phyloP scores from a whole-genome alignment of 2,797 vertebrate genomes.

The Scarus forsteni region DNA sequence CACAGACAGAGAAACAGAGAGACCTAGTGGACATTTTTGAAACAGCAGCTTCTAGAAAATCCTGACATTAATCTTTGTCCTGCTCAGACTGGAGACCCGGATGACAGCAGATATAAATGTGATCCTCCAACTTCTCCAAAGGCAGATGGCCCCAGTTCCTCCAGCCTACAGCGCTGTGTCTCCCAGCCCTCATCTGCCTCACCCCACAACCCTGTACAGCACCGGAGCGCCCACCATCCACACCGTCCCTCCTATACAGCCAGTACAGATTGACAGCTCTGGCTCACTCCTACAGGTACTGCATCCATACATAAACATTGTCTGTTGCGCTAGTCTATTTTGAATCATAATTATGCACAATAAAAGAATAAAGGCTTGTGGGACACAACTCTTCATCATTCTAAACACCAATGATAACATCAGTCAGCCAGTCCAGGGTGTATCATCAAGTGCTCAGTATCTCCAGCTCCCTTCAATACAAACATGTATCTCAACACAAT shows the following conservation, averaged over 20 bases:
- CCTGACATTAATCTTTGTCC: not conserved
- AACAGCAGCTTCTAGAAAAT: not conserved
- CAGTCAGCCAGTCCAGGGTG: too few species aligned
- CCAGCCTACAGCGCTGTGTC: slow-evolving; percentile 90
- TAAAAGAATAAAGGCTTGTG: too few species aligned
- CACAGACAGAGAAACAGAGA: slow-evolving; percentile 9
- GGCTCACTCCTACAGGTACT: slow-evolving; percentile 69
- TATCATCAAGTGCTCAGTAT: too few species aligned
- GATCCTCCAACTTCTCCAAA: slow-evolving; percentile 96
- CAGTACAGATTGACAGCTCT: slow-evolving; percentile 72
- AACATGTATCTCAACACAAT: too few species aligned
- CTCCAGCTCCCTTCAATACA: too few species aligned
- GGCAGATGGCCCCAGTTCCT: slow-evolving; percentile 90
- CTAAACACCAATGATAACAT: too few species aligned
- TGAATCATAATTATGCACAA: too few species aligned
- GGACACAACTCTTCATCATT: too few species aligned
- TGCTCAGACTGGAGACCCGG: slow-evolving; percentile 91
- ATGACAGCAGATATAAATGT: slow-evolving; percentile 94
- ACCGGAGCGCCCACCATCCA: slow-evolving; percentile 76
- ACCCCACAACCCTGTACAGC: slow-evolving; percentile 62
- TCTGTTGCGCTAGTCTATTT: too few species aligned
- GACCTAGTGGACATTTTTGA: slow-evolving; percentile 21
- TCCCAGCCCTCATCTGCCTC: slow-evolving; percentile 68
- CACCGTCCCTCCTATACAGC: slow-evolving; percentile 61
- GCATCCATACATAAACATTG: not conserved